A percentile compares a stretch with the other conserved stretches of the same genome.
Conservation (phyloP, 2,888 invertebrate species). For the Mallateleia sp. region DNA sequence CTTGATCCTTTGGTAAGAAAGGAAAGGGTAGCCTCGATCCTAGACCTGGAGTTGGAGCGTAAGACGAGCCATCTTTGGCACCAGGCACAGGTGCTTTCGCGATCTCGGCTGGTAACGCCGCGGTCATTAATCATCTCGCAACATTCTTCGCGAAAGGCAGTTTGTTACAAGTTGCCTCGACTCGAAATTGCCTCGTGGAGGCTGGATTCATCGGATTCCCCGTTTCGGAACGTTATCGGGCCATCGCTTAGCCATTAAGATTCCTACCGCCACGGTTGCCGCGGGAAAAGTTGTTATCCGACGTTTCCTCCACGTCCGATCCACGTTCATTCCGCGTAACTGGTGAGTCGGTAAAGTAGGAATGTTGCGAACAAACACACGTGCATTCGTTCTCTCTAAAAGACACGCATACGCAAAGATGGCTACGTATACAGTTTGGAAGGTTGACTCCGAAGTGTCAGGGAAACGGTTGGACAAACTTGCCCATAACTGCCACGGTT, state of each 20-base stretch:
- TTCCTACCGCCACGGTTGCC: conserved; percentile 50
- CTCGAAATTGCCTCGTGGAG: conserved; percentile 68
- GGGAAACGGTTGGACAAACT: no score
- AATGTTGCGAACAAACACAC: conserved; percentile 41
- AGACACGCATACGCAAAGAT: no score
- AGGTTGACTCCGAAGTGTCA: no score
- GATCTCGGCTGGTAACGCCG: conserved; percentile 56
- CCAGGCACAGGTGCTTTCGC: conserved; percentile 72
- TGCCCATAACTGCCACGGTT: no score
- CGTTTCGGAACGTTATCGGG: conserved; percentile 73
- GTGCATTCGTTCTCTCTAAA: no score
- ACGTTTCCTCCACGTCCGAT: conserved; percentile 28
- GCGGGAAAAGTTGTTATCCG: conserved; percentile 30
- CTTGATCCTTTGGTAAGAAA: not conserved
- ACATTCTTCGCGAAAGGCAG: conserved; percentile 69
- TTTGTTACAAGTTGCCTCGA: conserved; percentile 65
- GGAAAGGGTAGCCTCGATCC: not conserved
- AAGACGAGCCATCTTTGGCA: conserved; percentile 76
- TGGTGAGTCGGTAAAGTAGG: conserved; percentile 58
- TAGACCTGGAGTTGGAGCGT: conserved; percentile 58
- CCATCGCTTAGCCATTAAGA: conserved; percentile 66
- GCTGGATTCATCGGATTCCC: conserved; percentile 71
- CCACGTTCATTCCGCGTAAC: no score
- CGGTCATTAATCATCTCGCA: conserved; percentile 74
- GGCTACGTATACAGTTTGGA: no score